Conservation (phyloP, 1,140 invertebrate genomes). For the Brachionus plicatilis region DNA sequence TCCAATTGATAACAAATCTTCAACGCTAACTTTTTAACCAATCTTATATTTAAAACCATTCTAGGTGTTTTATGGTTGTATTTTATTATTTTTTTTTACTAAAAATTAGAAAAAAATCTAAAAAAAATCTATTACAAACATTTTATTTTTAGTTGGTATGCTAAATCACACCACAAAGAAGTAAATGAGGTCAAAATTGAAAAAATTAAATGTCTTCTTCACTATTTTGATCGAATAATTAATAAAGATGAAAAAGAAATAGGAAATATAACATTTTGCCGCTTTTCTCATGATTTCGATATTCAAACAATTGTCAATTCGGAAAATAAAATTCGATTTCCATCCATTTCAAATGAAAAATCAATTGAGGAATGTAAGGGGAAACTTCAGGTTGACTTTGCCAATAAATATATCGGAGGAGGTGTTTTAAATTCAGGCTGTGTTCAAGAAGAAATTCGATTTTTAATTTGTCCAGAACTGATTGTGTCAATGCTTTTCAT, state of each 20-base stretch:
- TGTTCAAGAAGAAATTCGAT: conserved; percentile 96
- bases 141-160: neutral
- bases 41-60: too few species aligned
- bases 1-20: too few species aligned
- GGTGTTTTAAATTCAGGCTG: conserved; percentile 81
- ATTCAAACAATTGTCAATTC: neutral
- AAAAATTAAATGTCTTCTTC: conserved; percentile 62
- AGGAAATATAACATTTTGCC: neutral
- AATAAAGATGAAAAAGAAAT: conserved; percentile 49
- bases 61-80: too few species aligned
- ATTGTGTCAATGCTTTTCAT: conserved; percentile 79
- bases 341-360: neutral
- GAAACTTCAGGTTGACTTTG: conserved; percentile 67
- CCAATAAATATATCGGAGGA: conserved; percentile 82
- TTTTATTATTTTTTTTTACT: too few species aligned
- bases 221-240: conserved; percentile 76
- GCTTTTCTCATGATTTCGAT: neutral
- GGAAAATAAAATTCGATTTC: neutral
- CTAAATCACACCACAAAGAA: conserved; percentile 55
- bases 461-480: conserved; percentile 89
- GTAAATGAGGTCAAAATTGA: conserved; percentile 67
- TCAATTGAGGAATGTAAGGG: neutral
- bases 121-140: neutral
- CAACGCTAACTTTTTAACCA: too few species aligned
- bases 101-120: too few species aligned